Percentiles rank a stretch among this genome's conserved stretches.
Evolutionary conservation across 2,888 invertebrate genomes (phyloP).

Genomic region (Tuberolachnus salignus): DNA sequence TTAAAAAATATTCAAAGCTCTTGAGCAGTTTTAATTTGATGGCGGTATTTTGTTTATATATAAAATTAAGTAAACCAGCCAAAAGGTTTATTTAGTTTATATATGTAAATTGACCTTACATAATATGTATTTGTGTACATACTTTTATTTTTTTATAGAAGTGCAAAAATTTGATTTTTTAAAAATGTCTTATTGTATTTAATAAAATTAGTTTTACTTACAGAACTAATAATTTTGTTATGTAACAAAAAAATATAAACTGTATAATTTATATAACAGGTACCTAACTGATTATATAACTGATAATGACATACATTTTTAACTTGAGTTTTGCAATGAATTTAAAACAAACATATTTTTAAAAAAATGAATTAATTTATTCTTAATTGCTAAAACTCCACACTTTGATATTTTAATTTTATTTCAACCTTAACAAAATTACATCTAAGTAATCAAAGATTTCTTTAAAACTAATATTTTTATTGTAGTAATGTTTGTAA

Average conservation of each 20-base stretch:
- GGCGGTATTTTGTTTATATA: neutral
- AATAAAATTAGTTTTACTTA: constrained; percentile 40
- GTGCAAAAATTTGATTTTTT: neutral
- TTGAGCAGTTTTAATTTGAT: constrained; percentile 29
- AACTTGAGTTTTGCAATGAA: constrained; percentile 20
- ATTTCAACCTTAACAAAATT: constrained; percentile 17
- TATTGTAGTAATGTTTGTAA: constrained; percentile 46
- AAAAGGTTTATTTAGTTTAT: neutral
- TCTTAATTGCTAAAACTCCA: constrained; percentile 25
- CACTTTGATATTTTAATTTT: constrained; percentile 13
- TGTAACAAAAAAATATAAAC: constrained; percentile 54
- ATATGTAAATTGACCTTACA: no score
- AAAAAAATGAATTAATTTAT: neutral
- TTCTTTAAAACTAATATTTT: constrained; percentile 36
- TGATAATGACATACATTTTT: constrained; percentile 17
- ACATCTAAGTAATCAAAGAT: constrained; percentile 9
- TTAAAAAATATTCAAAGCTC: neutral
- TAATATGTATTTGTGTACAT: neutral
- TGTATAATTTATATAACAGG: constrained; percentile 53
- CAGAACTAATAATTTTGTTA: constrained; percentile 35
- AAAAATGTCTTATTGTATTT: constrained; percentile 37
- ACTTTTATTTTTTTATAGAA: neutral
- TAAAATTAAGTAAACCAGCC: constrained; percentile 5
- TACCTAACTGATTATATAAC: constrained; percentile 36
- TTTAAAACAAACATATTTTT: constrained; percentile 10